phyloP scores from a whole-genome alignment of 2,888 invertebrate species.

The Matsumyia berberina region DNA sequence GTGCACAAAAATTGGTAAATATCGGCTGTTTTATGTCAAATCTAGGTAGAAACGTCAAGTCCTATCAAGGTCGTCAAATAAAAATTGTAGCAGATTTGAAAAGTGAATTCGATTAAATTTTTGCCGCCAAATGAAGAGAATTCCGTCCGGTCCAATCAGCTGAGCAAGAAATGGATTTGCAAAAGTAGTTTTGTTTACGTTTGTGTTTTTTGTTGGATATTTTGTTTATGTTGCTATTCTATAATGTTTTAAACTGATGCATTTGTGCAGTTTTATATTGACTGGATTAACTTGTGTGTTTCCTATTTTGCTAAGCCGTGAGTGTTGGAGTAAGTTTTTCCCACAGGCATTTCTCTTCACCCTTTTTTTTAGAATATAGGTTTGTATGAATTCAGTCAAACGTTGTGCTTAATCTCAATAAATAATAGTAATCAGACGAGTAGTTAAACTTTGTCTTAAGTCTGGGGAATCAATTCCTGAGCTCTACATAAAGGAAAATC shows the following conservation, averaged over 20 bases:
- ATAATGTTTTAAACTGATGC: neutral
- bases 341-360: too few relatives aligned
- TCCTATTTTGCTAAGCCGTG: neutral
- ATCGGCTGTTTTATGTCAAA: slow-evolving; percentile 1
- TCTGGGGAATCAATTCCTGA: too few relatives aligned
- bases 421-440: too few relatives aligned
- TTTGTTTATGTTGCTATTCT: slow-evolving; percentile 23
- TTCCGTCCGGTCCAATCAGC: slow-evolving; percentile 30
- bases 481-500: too few relatives aligned
- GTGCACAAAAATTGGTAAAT: too few relatives aligned
- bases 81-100: slow-evolving; percentile 43
- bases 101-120: neutral
- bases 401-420: too few relatives aligned
- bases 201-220: neutral
- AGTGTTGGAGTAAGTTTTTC: too few relatives aligned
- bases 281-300: neutral
- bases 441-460: too few relatives aligned
- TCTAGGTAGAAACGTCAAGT: slow-evolving; percentile 33
- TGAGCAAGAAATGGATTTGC: neutral
- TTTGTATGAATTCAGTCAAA: too few relatives aligned
- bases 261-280: neutral
- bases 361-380: too few relatives aligned
- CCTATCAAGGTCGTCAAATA: slow-evolving; percentile 12
- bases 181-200: slow-evolving; percentile 56
- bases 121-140: slow-evolving; percentile 46